Evolutionary conservation across 1,140 invertebrate species (phyloP).

Genomic region (Lethocerus indicus): DNA sequence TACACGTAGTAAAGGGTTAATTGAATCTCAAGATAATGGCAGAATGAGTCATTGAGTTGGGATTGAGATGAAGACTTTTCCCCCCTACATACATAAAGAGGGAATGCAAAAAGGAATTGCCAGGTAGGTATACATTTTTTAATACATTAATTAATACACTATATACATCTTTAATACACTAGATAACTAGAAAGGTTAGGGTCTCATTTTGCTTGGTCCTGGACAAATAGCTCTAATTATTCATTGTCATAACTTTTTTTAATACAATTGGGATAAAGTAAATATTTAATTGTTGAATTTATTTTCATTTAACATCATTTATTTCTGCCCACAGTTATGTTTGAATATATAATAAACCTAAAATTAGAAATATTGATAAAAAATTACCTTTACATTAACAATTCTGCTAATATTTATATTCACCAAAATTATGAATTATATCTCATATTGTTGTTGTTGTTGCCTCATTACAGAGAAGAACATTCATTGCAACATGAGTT

Average conservation of each 20-base stretch:
- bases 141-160: no score
- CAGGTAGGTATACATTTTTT: no score
- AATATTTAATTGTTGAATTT: neutral
- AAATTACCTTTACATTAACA: neutral
- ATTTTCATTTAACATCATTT: neutral
- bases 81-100: no score
- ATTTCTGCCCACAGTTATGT: neutral
- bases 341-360: neutral
- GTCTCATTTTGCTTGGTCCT: no score
- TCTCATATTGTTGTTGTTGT: neutral
- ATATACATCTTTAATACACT: no score
- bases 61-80: no score
- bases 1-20: no score
- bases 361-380: neutral
- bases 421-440: neutral
- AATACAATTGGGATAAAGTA: neutral
- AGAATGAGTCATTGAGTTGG: no score
- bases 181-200: no score
- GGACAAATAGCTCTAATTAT: neutral
- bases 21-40: no score
- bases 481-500: conserved; percentile 95
- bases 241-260: neutral
- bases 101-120: no score
- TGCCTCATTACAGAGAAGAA: conserved; percentile 60
- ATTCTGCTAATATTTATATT: no score